phyloP scores from a whole-genome alignment of 2,888 invertebrate species.

The Allacma fusca region DNA sequence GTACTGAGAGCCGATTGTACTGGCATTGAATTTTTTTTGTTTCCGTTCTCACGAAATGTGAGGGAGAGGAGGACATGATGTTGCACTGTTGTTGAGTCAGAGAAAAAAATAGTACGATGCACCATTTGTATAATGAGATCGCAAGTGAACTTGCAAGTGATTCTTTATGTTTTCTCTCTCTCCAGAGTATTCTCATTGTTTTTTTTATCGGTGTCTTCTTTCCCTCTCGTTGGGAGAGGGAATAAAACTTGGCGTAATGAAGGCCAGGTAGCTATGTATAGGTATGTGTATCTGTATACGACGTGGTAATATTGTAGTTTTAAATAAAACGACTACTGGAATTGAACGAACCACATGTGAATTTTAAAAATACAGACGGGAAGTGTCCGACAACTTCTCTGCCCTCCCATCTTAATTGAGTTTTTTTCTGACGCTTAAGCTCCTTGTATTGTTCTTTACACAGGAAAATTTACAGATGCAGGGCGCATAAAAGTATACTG shows the following conservation, averaged over 20 bases:
- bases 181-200: background rate
- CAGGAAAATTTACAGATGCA: background rate
- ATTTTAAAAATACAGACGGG: conserved; percentile 1
- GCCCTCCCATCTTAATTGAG: background rate
- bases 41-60: conserved; percentile 10
- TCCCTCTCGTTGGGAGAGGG: background rate
- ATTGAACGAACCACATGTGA: conserved; percentile 4
- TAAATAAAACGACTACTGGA: background rate
- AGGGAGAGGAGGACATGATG: conserved; percentile 13
- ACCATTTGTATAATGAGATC: conserved; percentile 13
- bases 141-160: conserved; percentile 3
- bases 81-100: background rate
- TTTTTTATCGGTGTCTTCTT: background rate
- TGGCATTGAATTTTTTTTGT: conserved; percentile 8
- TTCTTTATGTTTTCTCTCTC: background rate
- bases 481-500: too few relatives aligned
- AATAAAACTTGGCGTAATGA: background rate
- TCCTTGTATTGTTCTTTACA: background rate
- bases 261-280: background rate
- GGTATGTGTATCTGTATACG: too few relatives aligned
- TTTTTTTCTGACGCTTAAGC: background rate
- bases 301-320: too few relatives aligned
- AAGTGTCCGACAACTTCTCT: conserved; percentile 8
- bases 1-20: background rate
- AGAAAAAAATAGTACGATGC: background rate